These are phyloP conservation scores for Muscidifurax raptorellus DNA, from an alignment of 1,140 invertebrate genomes.

Conservation along the genomic window DNA sequence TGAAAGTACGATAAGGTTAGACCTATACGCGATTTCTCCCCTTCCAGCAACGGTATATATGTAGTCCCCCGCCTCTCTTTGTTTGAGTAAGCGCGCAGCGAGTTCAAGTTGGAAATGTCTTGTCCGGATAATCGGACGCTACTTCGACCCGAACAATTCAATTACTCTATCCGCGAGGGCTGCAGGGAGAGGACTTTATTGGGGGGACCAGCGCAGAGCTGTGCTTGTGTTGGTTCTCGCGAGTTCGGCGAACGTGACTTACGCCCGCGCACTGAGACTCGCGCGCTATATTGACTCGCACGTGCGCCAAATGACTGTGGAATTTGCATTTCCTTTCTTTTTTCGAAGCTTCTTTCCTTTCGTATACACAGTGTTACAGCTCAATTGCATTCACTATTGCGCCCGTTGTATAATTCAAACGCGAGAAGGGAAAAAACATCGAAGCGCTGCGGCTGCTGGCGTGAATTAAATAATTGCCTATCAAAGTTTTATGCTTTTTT, in stretches of 20 bases:
- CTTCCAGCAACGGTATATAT: too few species aligned
- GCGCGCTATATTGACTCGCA: not conserved
- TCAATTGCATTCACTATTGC: too few species aligned
- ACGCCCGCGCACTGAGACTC: not conserved
- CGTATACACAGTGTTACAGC: too few species aligned
- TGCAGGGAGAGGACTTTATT: constrained; percentile 2
- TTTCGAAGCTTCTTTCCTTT: not conserved
- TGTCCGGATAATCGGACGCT: constrained; percentile 25
- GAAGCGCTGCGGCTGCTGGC: too few species aligned
- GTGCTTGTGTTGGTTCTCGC: not conserved
- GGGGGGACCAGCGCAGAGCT: not conserved
- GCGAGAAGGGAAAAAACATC: too few species aligned
- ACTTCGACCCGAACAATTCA: constrained; percentile 41
- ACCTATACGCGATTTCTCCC: not conserved
- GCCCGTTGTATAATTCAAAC: too few species aligned
- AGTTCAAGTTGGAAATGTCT: constrained; percentile 10
- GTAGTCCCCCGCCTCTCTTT: not conserved
- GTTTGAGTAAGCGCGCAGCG: not conserved
- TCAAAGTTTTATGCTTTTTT: too few species aligned
- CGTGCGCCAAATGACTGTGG: not conserved
- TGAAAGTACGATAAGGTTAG: constrained; percentile 6
- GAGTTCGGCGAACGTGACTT: constrained; percentile 23
- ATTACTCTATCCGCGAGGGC: constrained; percentile 7
- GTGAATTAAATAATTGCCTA: too few species aligned
- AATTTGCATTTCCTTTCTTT: constrained; percentile 15